Evolutionary conservation across 2,113 vertebrate species (phyloP).

Genomic region (Arizona elegans): DNA sequence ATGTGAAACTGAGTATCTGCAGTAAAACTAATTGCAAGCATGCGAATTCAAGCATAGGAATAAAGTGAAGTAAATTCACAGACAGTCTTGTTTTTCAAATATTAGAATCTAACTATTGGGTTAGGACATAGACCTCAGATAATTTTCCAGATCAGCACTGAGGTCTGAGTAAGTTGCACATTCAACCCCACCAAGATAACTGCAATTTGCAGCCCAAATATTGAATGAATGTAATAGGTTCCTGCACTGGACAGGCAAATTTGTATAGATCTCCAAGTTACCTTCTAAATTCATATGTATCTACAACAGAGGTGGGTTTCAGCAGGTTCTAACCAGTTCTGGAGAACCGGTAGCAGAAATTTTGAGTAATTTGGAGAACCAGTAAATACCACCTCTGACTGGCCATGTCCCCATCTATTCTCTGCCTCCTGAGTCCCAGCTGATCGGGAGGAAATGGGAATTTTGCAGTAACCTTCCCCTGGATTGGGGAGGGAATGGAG

Average conservation of each 20-base stretch:
- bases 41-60: neutral
- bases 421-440: too few species aligned
- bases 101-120: neutral
- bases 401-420: too few species aligned
- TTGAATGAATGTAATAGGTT: neutral
- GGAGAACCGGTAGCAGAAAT: too few species aligned
- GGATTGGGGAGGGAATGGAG: too few species aligned
- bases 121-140: neutral
- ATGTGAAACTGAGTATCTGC: neutral
- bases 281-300: neutral
- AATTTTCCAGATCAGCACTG: neutral
- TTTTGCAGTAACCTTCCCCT: too few species aligned
- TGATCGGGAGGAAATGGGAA: too few species aligned
- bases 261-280: neutral
- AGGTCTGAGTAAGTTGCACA: neutral
- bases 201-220: neutral
- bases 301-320: neutral
- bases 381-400: too few species aligned
- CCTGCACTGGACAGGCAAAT: neutral
- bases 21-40: neutral
- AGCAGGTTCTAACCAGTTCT: too few species aligned
- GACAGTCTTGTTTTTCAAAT: neutral
- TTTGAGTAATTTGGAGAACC: too few species aligned
- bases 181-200: neutral
- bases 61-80: neutral